Evolutionary conservation across 2,113 vertebrate species (phyloP), one percentile per base, ranked within the genome.

Genomic region (Thomomys bottae): DNA sequence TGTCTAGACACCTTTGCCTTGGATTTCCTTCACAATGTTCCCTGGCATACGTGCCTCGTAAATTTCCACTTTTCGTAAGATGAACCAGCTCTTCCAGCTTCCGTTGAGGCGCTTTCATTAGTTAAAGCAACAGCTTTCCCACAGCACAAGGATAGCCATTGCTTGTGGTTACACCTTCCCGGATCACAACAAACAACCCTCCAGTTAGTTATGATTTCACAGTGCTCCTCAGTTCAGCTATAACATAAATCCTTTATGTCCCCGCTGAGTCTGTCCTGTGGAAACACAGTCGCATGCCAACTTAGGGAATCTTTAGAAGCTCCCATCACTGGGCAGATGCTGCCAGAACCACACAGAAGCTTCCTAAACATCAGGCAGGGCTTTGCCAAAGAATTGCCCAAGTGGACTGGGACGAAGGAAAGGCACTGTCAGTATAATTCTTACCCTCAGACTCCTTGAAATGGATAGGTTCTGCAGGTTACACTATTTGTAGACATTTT

Each of bases 1-100:
- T 89, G 89, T 96, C 94, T 96, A 96, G 95, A 95, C 93, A 95
- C 89, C 93, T 97, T 94, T 88, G 90, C 88, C 80, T 96, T 88
- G 94, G 59, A 90, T 88, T 68, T 70, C 93, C 93, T 95, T 96
- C 95, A 93, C 75, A 94, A 84, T 86, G 86, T 96, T 92, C 94
- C 76, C 85, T 64, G 88, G 95, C 96, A 88, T 6, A 26, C 54
- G 84, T 2, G 0, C 70, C 75, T 95, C 34, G 15, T 83, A 95
- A n/a, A 84, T 88, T 96, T 88, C 94, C 94, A 90, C 93, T 76
- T 89, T 61, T 40, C 8, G 1, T 54, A 81, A 83, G 87, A 79
- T 0, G 54, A 49, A 17, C 24, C 42, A 26, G 36, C 49, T 77
- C 90, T 95, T 84, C 66, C 82, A 94, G 57, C 72, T 89, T 88